Conservation (phyloP, 2,888 invertebrate genomes). For the Bimastos eiseni region DNA sequence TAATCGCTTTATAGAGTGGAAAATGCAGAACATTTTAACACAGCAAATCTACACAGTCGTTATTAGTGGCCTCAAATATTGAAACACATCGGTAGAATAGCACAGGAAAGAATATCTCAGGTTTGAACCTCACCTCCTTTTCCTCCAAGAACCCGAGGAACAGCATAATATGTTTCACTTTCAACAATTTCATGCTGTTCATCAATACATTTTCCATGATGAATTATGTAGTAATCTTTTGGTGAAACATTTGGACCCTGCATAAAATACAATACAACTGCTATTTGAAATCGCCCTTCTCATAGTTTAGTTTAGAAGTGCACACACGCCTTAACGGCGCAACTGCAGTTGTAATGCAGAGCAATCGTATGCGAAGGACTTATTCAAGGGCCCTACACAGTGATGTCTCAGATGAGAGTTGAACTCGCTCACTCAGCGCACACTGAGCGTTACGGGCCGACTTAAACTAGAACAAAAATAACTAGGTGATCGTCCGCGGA, state of each 20-base stretch:
- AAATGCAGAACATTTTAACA: neutral
- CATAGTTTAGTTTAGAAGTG: too few species aligned
- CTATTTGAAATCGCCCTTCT: too few species aligned
- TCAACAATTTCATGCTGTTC: constrained; percentile 59
- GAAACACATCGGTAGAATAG: neutral
- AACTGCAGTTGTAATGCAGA: too few species aligned
- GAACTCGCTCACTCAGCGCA: too few species aligned
- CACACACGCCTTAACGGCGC: too few species aligned
- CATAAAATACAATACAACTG: neutral
- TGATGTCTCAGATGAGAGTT: too few species aligned
- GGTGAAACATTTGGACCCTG: neutral
- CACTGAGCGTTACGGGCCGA: too few species aligned
- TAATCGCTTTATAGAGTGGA: neutral
- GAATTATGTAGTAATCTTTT: constrained; percentile 63
- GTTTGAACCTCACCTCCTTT: constrained; percentile 75
- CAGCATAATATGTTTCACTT: constrained; percentile 65
- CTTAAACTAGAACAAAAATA: too few species aligned
- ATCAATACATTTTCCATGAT: constrained; percentile 67
- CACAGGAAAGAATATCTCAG: too few species aligned
- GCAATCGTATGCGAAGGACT: too few species aligned
- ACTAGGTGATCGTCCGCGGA: too few species aligned
- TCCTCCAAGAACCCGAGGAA: constrained; percentile 72
- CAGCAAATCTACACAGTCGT: neutral
- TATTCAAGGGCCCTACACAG: too few species aligned
- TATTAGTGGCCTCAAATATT: neutral